Conservation (phyloP, 2,888 invertebrate species). For the Cyclophora albipunctata region DNA sequence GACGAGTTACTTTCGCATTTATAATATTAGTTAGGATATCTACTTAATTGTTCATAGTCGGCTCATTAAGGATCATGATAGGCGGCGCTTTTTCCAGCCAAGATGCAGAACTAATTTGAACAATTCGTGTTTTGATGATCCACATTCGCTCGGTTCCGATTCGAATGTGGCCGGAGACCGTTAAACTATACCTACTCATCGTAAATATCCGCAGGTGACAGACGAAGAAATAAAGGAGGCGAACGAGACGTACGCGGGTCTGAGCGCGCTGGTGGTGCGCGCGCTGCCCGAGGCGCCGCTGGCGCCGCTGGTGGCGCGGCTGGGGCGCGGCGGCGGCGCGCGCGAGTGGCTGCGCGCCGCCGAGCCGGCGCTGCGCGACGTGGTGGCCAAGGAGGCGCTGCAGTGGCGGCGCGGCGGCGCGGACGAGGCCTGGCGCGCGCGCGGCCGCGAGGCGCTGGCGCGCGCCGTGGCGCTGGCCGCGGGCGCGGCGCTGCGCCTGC, state of each 20-base stretch:
- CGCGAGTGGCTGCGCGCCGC: constrained; percentile 82
- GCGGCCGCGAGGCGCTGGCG: constrained; percentile 82
- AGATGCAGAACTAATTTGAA: too few relatives aligned
- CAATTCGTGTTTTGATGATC: too few relatives aligned
- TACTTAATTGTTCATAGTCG: too few relatives aligned
- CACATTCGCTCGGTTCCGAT: too few relatives aligned
- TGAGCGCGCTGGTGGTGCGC: constrained; percentile 86
- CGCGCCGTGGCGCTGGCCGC: constrained; percentile 83
- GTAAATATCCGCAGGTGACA: constrained; percentile 69
- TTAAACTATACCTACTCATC: too few relatives aligned
- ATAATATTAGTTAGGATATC: too few relatives aligned
- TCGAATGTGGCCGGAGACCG: too few relatives aligned
- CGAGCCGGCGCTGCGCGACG: constrained; percentile 85
- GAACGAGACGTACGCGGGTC: constrained; percentile 81
- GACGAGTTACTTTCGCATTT: too few relatives aligned
- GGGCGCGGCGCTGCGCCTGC: constrained; percentile 84
- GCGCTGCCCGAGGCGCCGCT: constrained; percentile 86
- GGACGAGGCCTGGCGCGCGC: constrained; percentile 80
- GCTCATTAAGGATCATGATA: too few relatives aligned
- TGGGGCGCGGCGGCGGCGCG: constrained; percentile 74
- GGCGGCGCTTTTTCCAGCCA: too few relatives aligned
- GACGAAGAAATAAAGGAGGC: constrained; percentile 81
- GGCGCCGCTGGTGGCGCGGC: constrained; percentile 83
- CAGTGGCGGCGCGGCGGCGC: constrained; percentile 82
- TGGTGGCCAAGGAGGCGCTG: constrained; percentile 90